phyloP scores from a whole-genome alignment of 2,113 vertebrate genomes.

The Cepphus grylle region DNA sequence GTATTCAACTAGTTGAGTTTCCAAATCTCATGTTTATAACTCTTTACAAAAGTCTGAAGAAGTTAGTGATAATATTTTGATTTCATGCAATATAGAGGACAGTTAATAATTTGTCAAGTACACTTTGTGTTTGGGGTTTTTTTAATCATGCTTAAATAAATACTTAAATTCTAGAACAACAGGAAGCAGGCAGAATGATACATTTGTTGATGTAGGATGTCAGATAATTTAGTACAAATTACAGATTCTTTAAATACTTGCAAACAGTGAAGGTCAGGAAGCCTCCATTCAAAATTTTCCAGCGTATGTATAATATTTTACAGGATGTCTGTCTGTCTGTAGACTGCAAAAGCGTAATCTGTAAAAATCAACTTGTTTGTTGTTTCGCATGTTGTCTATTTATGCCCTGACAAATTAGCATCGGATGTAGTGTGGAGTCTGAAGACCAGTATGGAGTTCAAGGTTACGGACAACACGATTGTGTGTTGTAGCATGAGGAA shows the following conservation, averaged over 20 bases:
- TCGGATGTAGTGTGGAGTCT: conserved; percentile 70
- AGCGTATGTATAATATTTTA: conserved; percentile 74
- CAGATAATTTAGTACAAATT: conserved; percentile 71
- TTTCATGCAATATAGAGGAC: background rate
- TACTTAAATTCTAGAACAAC: conserved; percentile 59
- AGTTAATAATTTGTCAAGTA: conserved; percentile 1
- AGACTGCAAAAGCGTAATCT: conserved; percentile 68
- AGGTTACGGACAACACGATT: conserved; percentile 50
- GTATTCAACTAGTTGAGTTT: background rate
- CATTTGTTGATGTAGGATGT: conserved; percentile 68
- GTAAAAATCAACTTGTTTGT: conserved; percentile 77
- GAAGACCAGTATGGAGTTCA: conserved; percentile 74
- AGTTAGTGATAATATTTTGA: background rate
- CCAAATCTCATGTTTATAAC: background rate
- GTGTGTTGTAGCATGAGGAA: conserved; percentile 31
- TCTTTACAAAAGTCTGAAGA: background rate
- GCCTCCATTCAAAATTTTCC: conserved; percentile 75
- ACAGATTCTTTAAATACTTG: conserved; percentile 70
- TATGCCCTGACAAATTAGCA: conserved; percentile 71
- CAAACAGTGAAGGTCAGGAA: conserved; percentile 74
- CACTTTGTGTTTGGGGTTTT: background rate
- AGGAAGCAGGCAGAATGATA: conserved; percentile 71
- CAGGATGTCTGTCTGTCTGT: conserved; percentile 76
- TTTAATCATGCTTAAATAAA: conserved; percentile 47
- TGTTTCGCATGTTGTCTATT: conserved; percentile 79